Conservation (phyloP, 2,797 vertebrate genomes). For the Synanceia verrucosa region DNA sequence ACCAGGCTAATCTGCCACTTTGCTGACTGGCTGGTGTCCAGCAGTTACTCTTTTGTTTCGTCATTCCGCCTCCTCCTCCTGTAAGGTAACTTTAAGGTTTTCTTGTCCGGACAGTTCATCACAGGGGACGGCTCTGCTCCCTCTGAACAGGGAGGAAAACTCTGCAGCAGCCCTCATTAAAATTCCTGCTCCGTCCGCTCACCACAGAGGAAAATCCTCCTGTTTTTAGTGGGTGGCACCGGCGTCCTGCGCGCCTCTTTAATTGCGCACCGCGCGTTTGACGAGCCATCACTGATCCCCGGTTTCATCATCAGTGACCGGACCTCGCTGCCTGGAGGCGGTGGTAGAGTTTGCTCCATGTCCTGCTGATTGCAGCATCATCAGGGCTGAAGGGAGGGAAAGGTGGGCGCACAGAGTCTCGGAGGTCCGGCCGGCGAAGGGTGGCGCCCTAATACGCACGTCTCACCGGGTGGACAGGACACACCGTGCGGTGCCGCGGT, state of each 20-base stretch:
- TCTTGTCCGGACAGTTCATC: constrained; percentile 40
- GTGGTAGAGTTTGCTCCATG: constrained; percentile 19
- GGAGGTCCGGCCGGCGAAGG: constrained; percentile 52
- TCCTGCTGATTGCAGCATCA: constrained; percentile 26
- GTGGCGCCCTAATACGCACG: constrained; percentile 63
- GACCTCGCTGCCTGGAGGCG: constrained; percentile 27
- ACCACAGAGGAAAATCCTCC: constrained; percentile 38
- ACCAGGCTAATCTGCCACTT: constrained; percentile 14
- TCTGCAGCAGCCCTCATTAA: constrained; percentile 82
- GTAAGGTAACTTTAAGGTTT: constrained; percentile 33
- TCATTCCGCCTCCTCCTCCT: neutral
- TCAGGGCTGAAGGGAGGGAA: neutral
- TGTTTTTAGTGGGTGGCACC: constrained; percentile 73
- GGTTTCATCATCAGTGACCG: constrained; percentile 16
- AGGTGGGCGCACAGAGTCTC: constrained; percentile 45
- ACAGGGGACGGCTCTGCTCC: constrained; percentile 35
- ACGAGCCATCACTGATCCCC: constrained; percentile 25
- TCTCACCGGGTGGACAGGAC: constrained; percentile 48
- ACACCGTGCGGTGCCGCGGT: constrained; percentile 40
- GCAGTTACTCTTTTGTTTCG: neutral
- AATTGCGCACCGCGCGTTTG: constrained; percentile 64
- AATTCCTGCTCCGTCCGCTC: constrained; percentile 77
- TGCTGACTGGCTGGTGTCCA: constrained; percentile 22
- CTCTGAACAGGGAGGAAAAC: constrained; percentile 51
- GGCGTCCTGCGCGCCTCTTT: constrained; percentile 61